Evolutionary conservation across 2,797 vertebrate genomes (phyloP).

Genomic region (Enteromius afrohamiltoni): DNA sequence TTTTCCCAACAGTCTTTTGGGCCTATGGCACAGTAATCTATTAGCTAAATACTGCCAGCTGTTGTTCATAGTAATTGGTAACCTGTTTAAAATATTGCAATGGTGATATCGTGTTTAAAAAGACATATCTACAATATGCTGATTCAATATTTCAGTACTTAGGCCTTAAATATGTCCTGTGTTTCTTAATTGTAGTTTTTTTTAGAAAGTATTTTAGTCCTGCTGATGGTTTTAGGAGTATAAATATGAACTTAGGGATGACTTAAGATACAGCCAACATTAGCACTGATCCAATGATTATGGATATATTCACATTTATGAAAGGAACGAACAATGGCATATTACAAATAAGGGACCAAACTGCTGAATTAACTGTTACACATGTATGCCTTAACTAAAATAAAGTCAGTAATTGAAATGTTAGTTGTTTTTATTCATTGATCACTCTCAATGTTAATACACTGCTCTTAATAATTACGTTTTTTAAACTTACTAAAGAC

Average conservation of each 20-base stretch:
- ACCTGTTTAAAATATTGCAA: conserved; percentile 39
- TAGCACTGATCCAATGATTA: not conserved
- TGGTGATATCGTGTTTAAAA: conserved; percentile 1
- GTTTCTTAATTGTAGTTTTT: conserved; percentile 15
- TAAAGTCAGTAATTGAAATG: conserved; percentile 12
- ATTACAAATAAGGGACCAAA: conserved; percentile 29
- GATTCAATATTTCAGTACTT: not conserved
- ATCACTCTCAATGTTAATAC: not conserved
- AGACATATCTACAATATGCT: not conserved
- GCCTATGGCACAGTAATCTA: conserved; percentile 8
- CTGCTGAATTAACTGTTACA: conserved; percentile 18
- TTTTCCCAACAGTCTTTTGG: conserved; percentile 13
- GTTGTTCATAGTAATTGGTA: conserved; percentile 62
- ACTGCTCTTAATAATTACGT: not conserved
- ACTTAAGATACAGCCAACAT: not conserved
- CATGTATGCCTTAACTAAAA: conserved; percentile 53
- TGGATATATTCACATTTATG: not conserved
- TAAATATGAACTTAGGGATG: not conserved
- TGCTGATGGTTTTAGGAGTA: not conserved
- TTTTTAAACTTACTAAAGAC: not conserved
- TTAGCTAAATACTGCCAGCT: conserved; percentile 11
- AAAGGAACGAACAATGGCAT: conserved; percentile 5
- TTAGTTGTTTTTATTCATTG: conserved; percentile 1
- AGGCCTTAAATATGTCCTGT: conserved; percentile 8
- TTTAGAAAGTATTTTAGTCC: conserved; percentile 2